Percentiles rank a stretch among this genome's conserved stretches.
Conservation (phyloP, 2,888 invertebrate genomes). For the Pyralis farinalis region DNA sequence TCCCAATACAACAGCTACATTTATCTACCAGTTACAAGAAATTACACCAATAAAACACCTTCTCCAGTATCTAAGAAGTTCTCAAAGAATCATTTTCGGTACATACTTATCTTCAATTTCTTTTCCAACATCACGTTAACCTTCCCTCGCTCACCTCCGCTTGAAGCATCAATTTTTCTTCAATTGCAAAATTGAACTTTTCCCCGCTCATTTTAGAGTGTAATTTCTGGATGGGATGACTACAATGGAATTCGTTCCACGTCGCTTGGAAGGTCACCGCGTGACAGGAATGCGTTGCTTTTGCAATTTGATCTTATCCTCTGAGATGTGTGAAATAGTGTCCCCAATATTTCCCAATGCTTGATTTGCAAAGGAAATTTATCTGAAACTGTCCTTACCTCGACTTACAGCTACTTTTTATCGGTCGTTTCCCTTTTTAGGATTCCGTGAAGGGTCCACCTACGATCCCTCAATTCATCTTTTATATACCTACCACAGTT, state of each 20-base stretch:
- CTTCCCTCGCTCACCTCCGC: conserved; percentile 6
- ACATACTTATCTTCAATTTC: conserved; percentile 7
- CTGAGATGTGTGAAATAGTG: conserved; percentile 24
- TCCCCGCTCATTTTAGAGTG: background rate
- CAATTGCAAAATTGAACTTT: conserved; percentile 1
- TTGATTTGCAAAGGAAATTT: conserved; percentile 9
- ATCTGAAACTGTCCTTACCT: conserved; percentile 1
- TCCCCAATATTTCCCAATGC: conserved; percentile 10
- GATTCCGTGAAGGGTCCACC: background rate
- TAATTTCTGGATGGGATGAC: background rate
- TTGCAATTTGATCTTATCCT: conserved; percentile 33
- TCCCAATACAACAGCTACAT: too few relatives aligned
- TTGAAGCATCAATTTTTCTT: background rate
- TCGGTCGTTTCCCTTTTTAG: background rate
- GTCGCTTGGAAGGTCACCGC: conserved; percentile 22
- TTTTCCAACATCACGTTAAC: conserved; percentile 4
- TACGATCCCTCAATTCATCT: background rate
- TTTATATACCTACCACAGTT: background rate
- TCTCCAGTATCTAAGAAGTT: background rate
- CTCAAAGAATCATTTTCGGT: background rate
- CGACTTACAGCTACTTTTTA: background rate
- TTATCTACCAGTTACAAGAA: too few relatives aligned
- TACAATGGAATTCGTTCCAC: conserved; percentile 26
- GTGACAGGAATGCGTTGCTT: conserved; percentile 37
- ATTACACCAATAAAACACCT: too few relatives aligned